Percentiles rank a stretch among this genome's conserved stretches.
phyloP scores from a whole-genome alignment of 2,888 invertebrate species.

The Podabrus alpinus region DNA sequence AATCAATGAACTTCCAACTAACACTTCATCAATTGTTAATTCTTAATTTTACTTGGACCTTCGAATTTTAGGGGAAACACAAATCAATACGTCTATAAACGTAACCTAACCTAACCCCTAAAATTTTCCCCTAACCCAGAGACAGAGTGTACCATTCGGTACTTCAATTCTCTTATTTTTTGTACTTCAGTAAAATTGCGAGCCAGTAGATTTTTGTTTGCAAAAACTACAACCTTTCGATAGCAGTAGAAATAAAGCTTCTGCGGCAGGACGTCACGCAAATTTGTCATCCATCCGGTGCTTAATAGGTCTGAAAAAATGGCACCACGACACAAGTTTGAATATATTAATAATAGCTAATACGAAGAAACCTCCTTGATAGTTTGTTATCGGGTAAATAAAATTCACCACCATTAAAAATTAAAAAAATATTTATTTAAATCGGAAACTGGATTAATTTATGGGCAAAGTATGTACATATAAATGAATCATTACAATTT shows the following conservation, averaged over 20 bases:
- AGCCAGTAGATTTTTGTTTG: neutral
- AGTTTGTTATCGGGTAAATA: neutral
- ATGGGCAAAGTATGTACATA: neutral
- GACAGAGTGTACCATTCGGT: conserved; percentile 6
- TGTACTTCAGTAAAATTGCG: neutral
- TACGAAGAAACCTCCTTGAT: neutral
- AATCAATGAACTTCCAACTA: neutral
- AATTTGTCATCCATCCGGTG: conserved; percentile 15
- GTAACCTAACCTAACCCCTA: conserved; percentile 20
- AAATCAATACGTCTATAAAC: conserved; percentile 10
- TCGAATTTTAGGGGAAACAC: conserved; percentile 20
- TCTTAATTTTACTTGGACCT: conserved; percentile 19
- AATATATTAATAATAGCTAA: neutral
- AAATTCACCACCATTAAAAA: neutral
- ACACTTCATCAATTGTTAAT: conserved; percentile 14
- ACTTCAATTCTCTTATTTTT: conserved; percentile 2
- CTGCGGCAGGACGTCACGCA: conserved; percentile 10
- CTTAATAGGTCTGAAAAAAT: neutral
- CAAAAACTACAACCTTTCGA: neutral
- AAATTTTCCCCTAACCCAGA: conserved; percentile 20
- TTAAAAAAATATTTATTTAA: neutral
- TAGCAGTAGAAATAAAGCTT: conserved; percentile 3
- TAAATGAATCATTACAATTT: neutral
- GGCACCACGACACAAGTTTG: neutral
- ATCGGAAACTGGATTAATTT: neutral